Conservation (phyloP, 2,888 invertebrate species). For the Lasioglossum leucozonium region DNA sequence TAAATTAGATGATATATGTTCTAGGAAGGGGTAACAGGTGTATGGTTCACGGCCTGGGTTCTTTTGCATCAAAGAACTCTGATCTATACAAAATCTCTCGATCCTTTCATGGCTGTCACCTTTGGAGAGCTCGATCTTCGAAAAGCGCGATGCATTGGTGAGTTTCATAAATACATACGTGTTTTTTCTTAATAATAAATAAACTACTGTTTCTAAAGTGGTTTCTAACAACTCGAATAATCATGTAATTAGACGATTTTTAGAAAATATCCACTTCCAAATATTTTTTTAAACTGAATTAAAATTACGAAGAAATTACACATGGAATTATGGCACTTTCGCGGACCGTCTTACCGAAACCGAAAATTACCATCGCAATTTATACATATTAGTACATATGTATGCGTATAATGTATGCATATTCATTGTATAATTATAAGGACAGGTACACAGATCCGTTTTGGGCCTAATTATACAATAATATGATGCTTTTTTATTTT, state of each 20-base stretch:
- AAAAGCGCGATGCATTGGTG: constrained; percentile 92
- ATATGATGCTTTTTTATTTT: neutral
- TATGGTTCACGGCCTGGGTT: constrained; percentile 93
- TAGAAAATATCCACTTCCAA: too few relatives aligned
- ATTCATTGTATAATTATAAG: too few relatives aligned
- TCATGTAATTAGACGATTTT: too few relatives aligned
- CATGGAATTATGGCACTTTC: too few relatives aligned
- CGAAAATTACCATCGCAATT: too few relatives aligned
- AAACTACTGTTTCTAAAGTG: neutral
- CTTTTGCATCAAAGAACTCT: constrained; percentile 89
- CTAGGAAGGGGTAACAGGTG: constrained; percentile 89
- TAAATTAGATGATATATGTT: constrained; percentile 58
- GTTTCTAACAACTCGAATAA: neutral
- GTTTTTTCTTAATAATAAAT: neutral
- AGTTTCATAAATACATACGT: constrained; percentile 73
- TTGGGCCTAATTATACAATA: neutral
- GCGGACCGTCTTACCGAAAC: too few relatives aligned
- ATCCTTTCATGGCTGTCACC: constrained; percentile 82
- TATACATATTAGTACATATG: too few relatives aligned
- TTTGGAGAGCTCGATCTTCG: constrained; percentile 90
- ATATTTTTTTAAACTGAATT: too few relatives aligned
- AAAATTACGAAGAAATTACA: too few relatives aligned
- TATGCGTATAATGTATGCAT: too few relatives aligned
- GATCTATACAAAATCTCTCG: constrained; percentile 86
- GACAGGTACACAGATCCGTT: too few relatives aligned